A percentile compares a stretch with the other conserved stretches of the same genome.
Evolutionary conservation across 2,888 invertebrate genomes (phyloP).

Genomic region (Encarsia formosa): DNA sequence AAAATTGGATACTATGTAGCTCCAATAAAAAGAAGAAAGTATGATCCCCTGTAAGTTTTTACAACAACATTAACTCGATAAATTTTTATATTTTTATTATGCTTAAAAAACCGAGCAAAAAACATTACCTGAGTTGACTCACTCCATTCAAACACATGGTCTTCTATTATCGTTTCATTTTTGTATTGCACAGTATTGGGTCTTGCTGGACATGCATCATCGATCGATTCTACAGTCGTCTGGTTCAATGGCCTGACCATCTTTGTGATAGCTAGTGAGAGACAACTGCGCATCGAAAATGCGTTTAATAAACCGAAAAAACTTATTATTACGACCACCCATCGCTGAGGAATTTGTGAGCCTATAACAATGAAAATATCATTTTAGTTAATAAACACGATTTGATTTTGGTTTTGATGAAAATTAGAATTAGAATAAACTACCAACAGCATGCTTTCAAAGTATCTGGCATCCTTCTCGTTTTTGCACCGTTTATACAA

Average conservation of each 20-base stretch:
- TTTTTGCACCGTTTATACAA: too few relatives aligned
- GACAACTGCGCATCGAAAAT: constrained; percentile 66
- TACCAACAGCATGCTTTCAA: too few relatives aligned
- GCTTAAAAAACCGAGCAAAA: not conserved
- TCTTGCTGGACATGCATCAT: constrained; percentile 18
- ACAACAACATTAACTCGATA: too few relatives aligned
- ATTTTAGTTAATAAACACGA: too few relatives aligned
- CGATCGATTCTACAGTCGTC: not conserved
- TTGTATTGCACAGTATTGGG: not conserved
- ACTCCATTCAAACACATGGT: constrained; percentile 22
- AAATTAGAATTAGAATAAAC: too few relatives aligned
- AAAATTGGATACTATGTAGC: constrained; percentile 76
- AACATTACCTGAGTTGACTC: constrained; percentile 29
- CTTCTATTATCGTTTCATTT: not conserved
- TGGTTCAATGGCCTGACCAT: constrained; percentile 51
- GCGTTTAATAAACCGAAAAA: constrained; percentile 64
- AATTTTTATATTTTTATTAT: not conserved
- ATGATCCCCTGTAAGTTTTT: constrained; percentile 78
- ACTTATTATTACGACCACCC: constrained; percentile 54
- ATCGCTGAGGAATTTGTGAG: constrained; percentile 20
- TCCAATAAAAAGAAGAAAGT: constrained; percentile 79
- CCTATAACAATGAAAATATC: too few relatives aligned
- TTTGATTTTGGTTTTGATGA: too few relatives aligned
- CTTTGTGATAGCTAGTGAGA: constrained; percentile 65
- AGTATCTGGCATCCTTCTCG: too few relatives aligned